phyloP scores from a whole-genome alignment of 2,113 vertebrate genomes.

The Dryoscopus gambensis region DNA sequence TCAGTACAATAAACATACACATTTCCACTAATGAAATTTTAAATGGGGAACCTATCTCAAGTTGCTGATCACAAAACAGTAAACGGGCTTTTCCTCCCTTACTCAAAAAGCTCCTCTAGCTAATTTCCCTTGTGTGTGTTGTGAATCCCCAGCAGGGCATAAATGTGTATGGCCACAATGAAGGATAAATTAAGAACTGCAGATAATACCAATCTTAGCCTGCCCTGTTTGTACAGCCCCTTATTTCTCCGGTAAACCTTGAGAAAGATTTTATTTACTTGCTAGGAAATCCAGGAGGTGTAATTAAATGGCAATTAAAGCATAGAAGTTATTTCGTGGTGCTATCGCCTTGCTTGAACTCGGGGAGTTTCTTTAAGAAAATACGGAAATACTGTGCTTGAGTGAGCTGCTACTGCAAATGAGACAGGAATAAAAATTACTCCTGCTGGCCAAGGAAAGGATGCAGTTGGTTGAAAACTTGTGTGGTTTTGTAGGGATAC shows the following conservation, averaged over 20 bases:
- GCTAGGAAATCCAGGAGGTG: slow-evolving; percentile 51
- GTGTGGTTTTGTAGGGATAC: not conserved
- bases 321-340: slow-evolving; percentile 63
- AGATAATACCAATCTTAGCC: not conserved
- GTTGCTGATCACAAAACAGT: not conserved
- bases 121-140: not conserved
- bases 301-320: slow-evolving; percentile 77
- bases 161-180: not conserved
- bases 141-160: not conserved
- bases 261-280: slow-evolving; percentile 47
- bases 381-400: slow-evolving; percentile 46
- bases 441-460: slow-evolving; percentile 26
- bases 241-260: not conserved
- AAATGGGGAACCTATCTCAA: not conserved
- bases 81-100: not conserved
- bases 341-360: slow-evolving; percentile 75
- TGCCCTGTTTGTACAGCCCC: not conserved
- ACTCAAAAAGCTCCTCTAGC: not conserved
- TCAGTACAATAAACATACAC: not conserved
- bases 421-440: slow-evolving; percentile 63
- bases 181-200: not conserved
- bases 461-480: slow-evolving; percentile 37
- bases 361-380: slow-evolving; percentile 61
- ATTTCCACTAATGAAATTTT: not conserved
- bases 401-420: slow-evolving; percentile 62